Evolutionary conservation across 2,888 invertebrate genomes (phyloP).

Genomic region (Drosophila pseudotalamancana): DNA sequence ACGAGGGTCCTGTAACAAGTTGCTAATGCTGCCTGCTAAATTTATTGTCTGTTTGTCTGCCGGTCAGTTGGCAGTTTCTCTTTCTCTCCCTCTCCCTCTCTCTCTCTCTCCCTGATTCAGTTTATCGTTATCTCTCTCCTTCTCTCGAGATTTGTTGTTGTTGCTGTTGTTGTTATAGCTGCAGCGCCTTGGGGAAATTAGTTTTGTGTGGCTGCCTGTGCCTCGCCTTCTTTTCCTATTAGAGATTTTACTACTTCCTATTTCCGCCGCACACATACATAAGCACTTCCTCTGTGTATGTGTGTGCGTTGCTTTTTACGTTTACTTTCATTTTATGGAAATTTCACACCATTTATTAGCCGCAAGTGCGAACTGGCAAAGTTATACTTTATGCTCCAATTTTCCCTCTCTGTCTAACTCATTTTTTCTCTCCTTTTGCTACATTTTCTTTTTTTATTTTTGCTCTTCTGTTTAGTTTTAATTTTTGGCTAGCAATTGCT

Average conservation of each 20-base stretch:
- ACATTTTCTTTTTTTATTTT: background rate
- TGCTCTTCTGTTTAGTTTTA: constrained; percentile 46
- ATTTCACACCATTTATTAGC: constrained; percentile 79
- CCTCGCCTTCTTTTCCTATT: constrained; percentile 76
- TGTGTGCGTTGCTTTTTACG: constrained; percentile 53
- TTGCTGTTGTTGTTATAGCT: constrained; percentile 51
- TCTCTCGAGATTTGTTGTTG: constrained; percentile 16
- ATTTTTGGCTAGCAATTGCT: constrained; percentile 21
- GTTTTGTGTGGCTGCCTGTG: constrained; percentile 68
- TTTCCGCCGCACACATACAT: constrained; percentile 43
- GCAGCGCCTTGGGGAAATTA: constrained; percentile 80
- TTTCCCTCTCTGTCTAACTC: background rate
- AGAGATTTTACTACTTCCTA: constrained; percentile 79
- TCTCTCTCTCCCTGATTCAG: background rate
- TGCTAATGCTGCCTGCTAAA: constrained; percentile 60
- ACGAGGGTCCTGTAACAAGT: constrained; percentile 41
- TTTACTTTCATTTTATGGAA: constrained; percentile 77
- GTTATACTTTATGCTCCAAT: constrained; percentile 43
- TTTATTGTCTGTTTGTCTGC: constrained; percentile 54
- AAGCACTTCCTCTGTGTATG: constrained; percentile 18
- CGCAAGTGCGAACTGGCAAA: constrained; percentile 68
- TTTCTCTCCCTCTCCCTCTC: background rate
- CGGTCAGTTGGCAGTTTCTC: constrained; percentile 33
- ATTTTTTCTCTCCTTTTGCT: background rate
- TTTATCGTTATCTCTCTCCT: constrained; percentile 8